Evolutionary conservation across 2,113 vertebrate species (phyloP), one percentile per base, ranked within the genome.

Genomic region (Tympanuchus pallidicinctus): DNA sequence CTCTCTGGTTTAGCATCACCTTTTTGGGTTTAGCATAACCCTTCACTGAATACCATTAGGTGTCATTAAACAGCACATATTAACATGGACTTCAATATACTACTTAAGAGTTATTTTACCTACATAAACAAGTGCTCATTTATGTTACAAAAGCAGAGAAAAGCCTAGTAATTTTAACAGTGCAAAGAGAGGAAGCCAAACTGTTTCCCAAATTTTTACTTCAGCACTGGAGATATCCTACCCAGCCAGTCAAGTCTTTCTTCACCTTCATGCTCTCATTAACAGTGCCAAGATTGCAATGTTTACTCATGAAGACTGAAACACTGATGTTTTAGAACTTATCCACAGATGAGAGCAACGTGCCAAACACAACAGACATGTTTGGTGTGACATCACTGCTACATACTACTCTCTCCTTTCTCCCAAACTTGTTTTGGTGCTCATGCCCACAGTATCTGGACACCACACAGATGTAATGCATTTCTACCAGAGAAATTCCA

Each of bases 61-160:
- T 99, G 98, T 98, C 98, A 99, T 99, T 99, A 99, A 99, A 98
- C 98, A 97, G 98, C 98, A 99, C 98, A 98, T 98, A 98, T 99
- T 99, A 99, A 99, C 98, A 98, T 94, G 98, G 98, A 98, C 98
- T 98, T 97, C 98, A 98, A 98, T 98, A 98, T 97, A 97, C 95
- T 97, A 97, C 97, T 98, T 97, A 97, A 78, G 96, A 97, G 95
- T 97, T 97, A 97, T 97, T 98, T 98, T 92, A 96, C 90, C 91
- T 95, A 96, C 93, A 90, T 96, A 98, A 98, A 97, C 93, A 97
- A 97, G 91, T 65, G 84, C 48, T 94, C 93, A 96, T 97, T 97
- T 96, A 93, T 88, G 93, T 88, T 83, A 89, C 73, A 94, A 93
- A 95, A 85, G 60, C 82, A 91, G 71, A 87, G 67, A 82, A 96